Evolutionary conservation across 2,113 vertebrate species (phyloP).

Genomic region (Trogon surrucura): DNA sequence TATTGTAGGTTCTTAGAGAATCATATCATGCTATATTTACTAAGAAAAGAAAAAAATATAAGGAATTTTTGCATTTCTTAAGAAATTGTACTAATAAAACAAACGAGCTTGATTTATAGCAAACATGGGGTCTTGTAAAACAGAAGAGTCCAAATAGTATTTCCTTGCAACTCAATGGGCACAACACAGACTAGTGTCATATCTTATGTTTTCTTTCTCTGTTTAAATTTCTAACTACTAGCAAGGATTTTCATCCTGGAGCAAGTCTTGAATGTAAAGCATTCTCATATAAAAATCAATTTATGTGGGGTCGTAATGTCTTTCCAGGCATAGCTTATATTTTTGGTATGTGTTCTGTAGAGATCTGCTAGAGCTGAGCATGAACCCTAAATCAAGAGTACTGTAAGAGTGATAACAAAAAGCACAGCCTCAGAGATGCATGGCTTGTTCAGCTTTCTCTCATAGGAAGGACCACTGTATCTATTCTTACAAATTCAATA

Average conservation of each 20-base stretch:
- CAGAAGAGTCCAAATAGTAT: background rate
- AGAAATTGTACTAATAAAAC: background rate
- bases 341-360: constrained; percentile 9
- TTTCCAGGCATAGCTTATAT: background rate
- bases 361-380: background rate
- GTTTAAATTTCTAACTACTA: background rate
- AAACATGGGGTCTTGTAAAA: background rate
- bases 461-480: background rate
- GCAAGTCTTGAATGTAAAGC: constrained; percentile 25
- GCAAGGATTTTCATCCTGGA: background rate
- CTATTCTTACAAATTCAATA: background rate
- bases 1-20: background rate
- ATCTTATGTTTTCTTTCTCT: background rate
- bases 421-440: background rate
- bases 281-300: background rate
- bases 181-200: background rate
- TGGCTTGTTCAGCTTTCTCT: background rate
- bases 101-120: background rate
- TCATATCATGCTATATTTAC: background rate
- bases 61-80: background rate
- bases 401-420: background rate
- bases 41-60: background rate
- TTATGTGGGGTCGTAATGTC: constrained; percentile 21
- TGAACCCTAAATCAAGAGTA: background rate
- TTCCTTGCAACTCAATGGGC: background rate